A percentile compares a stretch with the other conserved stretches of the same genome.
phyloP scores from a whole-genome alignment of 92 coral and sea anemone genomes.

The Montipora capitata region DNA sequence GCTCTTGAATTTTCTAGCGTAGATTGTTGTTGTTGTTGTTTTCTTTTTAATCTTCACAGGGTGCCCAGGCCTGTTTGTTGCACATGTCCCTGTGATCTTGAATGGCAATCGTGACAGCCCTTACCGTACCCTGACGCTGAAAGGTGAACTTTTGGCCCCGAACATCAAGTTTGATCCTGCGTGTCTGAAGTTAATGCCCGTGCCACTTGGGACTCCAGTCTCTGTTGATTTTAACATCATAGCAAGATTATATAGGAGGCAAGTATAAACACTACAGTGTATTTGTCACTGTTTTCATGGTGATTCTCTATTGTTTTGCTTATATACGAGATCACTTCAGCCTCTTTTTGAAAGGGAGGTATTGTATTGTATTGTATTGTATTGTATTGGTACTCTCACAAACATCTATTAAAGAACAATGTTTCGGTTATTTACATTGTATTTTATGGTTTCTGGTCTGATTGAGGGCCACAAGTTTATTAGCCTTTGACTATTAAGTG shows the following conservation, averaged over 20 bases:
- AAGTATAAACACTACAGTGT: neutral
- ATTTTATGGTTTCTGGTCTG: too few relatives aligned
- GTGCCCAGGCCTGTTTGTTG: conserved; percentile 87
- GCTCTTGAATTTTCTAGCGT: neutral
- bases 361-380: too few relatives aligned
- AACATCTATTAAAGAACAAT: too few relatives aligned
- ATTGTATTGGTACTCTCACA: too few relatives aligned
- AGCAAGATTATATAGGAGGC: conserved; percentile 96
- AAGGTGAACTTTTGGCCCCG: conserved; percentile 88
- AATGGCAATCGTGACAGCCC: conserved; percentile 87
- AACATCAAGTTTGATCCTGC: conserved; percentile 88
- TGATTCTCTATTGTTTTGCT: too few relatives aligned
- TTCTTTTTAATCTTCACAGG: conserved; percentile 58
- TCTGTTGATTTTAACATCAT: conserved; percentile 85
- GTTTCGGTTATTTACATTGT: too few relatives aligned
- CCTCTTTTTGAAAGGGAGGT: too few relatives aligned
- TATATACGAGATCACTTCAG: too few relatives aligned
- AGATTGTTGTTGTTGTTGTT: too few relatives aligned
- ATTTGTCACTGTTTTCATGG: neutral
- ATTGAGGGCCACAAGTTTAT: too few relatives aligned
- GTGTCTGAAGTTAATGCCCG: conserved; percentile 79
- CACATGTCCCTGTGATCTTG: conserved; percentile 90
- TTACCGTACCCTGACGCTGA: conserved; percentile 90
- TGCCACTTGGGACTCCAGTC: conserved; percentile 90
- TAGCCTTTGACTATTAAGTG: too few relatives aligned